phyloP scores from a whole-genome alignment of 2,797 vertebrate genomes.

The Parotocinclus haroldoi region DNA sequence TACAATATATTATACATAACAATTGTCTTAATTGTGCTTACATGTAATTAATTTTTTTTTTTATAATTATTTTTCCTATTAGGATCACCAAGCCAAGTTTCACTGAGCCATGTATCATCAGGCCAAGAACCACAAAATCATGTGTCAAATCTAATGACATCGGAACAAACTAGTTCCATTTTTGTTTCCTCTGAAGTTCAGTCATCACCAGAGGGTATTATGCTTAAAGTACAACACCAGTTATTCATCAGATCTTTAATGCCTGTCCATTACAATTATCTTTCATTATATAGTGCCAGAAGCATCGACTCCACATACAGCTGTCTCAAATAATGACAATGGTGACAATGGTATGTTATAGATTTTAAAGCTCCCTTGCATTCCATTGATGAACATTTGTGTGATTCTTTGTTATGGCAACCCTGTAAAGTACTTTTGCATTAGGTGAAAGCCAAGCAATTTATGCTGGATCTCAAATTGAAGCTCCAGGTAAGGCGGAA shows the following conservation, averaged over 20 bases:
- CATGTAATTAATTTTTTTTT: neutral
- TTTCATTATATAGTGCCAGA: slow-evolving; percentile 23
- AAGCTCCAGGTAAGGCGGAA: slow-evolving; percentile 40
- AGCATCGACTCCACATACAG: slow-evolving; percentile 14
- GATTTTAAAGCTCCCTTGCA: neutral
- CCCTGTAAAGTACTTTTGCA: slow-evolving; percentile 11
- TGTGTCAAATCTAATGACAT: slow-evolving; percentile 8
- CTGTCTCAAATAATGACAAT: slow-evolving; percentile 30
- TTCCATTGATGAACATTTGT: neutral
- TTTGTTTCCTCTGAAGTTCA: slow-evolving; percentile 40
- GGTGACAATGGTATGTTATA: slow-evolving; percentile 38
- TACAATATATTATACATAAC: neutral
- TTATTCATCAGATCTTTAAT: neutral
- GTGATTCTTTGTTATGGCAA: neutral
- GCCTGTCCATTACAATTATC: neutral
- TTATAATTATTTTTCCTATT: neutral
- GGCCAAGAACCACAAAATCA: slow-evolving; percentile 9
- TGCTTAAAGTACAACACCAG: neutral
- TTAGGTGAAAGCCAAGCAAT: slow-evolving; percentile 27
- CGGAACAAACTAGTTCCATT: slow-evolving; percentile 22
- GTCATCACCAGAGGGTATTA: slow-evolving; percentile 40
- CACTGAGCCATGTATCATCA: slow-evolving; percentile 30
- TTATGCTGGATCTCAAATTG: slow-evolving; percentile 40
- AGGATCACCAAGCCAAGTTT: slow-evolving; percentile 43
- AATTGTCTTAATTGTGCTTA: neutral